Base-by-base conservation (phyloP, 92 coral and sea anemone genomes). In the Siderastrea radians region DNA sequence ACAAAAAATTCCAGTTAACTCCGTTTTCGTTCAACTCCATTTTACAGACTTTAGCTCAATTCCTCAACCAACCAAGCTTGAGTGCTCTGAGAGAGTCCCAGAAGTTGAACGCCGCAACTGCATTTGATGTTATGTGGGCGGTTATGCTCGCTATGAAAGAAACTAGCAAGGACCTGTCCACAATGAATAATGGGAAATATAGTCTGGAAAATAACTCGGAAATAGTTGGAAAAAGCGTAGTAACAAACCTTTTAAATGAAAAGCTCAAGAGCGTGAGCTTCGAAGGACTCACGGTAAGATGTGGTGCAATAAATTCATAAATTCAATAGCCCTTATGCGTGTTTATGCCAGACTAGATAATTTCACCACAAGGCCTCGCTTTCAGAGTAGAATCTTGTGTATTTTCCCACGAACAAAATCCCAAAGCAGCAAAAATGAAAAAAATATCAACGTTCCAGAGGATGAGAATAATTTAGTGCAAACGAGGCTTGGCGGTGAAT, bases 231-330 rank as follows among this genome's bases (percentile, higher is more conserved):
- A 38, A 0, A n/a, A 4, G 17, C 0, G 3, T 1, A 49, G 62
- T 3, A 58, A 43, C 74, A 2, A 3, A 4, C 0, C 2, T 1
- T 4, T 57, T 93, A 49, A 50, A 17, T 70, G 38, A 62, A 3
- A 63, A 60, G 53, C 86, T 91, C 9, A 58, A 61, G 43, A 46
- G 57, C 38, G 82, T 89, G 12, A 68, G 59, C 49, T 95, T 93
- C 55, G 90, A 93, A 80, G 98, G 98, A n/a, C 72, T 95, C n/a
- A 91, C 98, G 90, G 98, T 95, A 85, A 76, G 17, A 67, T 44
- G 72, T 19, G 38, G 11, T 9, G 14, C 11, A 17, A 17, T 67
- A 14, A 14, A 53, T 6, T 53, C 10, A 53, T 53, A 10, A 53
- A 53, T 53, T 10, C 57, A 10, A 53, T 26, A 26, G 38, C 38